Evolutionary conservation across 2,113 vertebrate species (phyloP), one percentile per base, ranked within the genome.

Genomic region (Pelmatolapia mariae): DNA sequence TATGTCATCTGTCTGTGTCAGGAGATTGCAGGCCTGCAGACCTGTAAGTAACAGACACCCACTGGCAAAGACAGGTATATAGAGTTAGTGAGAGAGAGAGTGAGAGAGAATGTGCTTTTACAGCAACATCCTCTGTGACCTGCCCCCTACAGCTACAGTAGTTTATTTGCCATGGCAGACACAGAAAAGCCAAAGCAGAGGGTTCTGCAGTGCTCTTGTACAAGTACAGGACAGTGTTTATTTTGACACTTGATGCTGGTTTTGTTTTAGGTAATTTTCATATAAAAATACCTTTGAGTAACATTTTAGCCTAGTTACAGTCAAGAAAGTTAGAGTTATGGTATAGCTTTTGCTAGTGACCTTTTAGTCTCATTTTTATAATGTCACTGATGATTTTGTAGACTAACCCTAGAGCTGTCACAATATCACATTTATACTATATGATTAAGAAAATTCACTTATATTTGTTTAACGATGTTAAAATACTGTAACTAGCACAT

Each of bases 1-100:
- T 97, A 98, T 97, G 97, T 97, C 97, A 97, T 98, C 97, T 96
- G 96, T 98, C 97, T 97, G 96, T 97, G 98, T 98, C 97, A 97
- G 82, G 95, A 92, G 93, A 96, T 95, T 95, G 96, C 95, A 96
- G 94, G 95, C 94, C 86, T 92, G 92, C 95, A 96, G 97, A 97
- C 96, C 97, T 97, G 97, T 96, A 96, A 96, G 95, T 96, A 95
- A 93, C 95, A 95, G 90, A 96, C 93, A 95, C 93, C 92, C 95
- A 95, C 96, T 94, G 92, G 11, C 95, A 90, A 92, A 95, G 95
- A 94, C 94, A 95, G 96, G 94, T 92, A 94, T 93, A 95, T 29
- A 47, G 84, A 82, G 86, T 76, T 78, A 52, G 47, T 59, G 82
- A 63, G 81, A 19, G 16, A 68, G 83, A 80, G 83, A 68, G 54